phyloP scores from a whole-genome alignment of 2,888 invertebrate species.

The Ochropleura plecta region DNA sequence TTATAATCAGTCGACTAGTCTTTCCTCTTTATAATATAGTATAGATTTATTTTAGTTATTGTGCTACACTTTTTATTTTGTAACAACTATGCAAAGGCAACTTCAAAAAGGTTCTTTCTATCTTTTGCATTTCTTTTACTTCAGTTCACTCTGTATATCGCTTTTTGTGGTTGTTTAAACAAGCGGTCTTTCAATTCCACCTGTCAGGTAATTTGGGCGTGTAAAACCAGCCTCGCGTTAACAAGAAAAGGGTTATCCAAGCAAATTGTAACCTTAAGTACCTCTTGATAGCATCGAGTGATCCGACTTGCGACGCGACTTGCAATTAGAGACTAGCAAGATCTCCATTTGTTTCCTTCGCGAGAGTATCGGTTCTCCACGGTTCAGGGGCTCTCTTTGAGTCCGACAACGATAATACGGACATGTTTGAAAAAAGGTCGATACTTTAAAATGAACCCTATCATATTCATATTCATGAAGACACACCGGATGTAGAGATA shows the following conservation, averaged over 20 bases:
- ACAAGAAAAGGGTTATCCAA: conserved; percentile 12
- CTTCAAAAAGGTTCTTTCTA: background rate
- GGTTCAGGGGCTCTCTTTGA: background rate
- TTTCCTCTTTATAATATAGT: no score
- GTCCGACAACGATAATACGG: no score
- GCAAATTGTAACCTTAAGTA: background rate
- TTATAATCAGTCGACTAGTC: no score
- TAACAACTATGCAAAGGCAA: background rate
- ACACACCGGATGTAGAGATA: no score
- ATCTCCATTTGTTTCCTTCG: background rate
- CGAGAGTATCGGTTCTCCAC: background rate
- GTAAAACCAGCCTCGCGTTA: background rate
- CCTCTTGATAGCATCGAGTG: background rate
- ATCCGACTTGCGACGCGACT: background rate
- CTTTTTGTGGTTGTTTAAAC: background rate
- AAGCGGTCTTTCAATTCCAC: background rate
- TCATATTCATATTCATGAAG: no score
- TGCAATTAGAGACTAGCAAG: background rate
- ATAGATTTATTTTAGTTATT: background rate
- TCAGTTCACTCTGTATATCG: background rate
- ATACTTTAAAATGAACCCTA: no score
- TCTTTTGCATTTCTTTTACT: background rate
- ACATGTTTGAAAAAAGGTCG: no score
- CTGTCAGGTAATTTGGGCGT: background rate
- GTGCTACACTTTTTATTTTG: background rate